Base-by-base conservation (phyloP, 2,113 vertebrate genomes). In the Neotoma lepida region DNA sequence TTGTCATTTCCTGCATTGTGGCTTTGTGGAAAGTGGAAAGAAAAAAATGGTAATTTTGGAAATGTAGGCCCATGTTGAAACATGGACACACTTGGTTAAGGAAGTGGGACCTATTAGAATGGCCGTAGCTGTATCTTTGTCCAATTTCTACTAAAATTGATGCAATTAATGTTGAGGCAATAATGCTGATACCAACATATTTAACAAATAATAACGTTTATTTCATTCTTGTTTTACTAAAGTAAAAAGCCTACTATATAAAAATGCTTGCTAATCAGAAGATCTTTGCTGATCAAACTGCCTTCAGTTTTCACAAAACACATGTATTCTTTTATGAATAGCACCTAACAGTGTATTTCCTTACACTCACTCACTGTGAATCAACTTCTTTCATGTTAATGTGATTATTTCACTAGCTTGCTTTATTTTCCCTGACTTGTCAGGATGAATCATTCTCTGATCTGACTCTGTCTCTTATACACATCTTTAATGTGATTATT, bases 201-300 rank as follows among this genome's bases (percentile, higher is more conserved):
- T 91, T 66, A 88, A 51, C 4, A n/a, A 61, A 90, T 76, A 90
- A 76, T 18, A 88, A 76, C 9, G 0, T 88, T 39, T 76, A n/a
- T 35, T 71, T 93, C 63, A 70, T 51, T 54, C 6, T 49, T 9
- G 63, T 33, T 35, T 89, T 70, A 68, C n/a, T 97, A 44, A 93
- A 51, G 64, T 81, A 87, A 46, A 91, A 93, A 85, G 4, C 7
- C 18, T 26, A 24, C 22, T 63, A 63, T 9, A 0, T 56, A 56
- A 56, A 56, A 56, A 56, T 58, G 28, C 66, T 93, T 90, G n/a
- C n/a, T 70, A 82, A 44, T 24, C 26, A 90, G 10, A 0, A 92
- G 73, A 92, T 64, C 41, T 80, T 56, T 84, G 20, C 80, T 85
- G n/a, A 89, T 85, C 81, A 46, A 51, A 9, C 6, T 49, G 28